phyloP scores from a whole-genome alignment of 2,113 vertebrate species.

The Lagopus leucura region DNA sequence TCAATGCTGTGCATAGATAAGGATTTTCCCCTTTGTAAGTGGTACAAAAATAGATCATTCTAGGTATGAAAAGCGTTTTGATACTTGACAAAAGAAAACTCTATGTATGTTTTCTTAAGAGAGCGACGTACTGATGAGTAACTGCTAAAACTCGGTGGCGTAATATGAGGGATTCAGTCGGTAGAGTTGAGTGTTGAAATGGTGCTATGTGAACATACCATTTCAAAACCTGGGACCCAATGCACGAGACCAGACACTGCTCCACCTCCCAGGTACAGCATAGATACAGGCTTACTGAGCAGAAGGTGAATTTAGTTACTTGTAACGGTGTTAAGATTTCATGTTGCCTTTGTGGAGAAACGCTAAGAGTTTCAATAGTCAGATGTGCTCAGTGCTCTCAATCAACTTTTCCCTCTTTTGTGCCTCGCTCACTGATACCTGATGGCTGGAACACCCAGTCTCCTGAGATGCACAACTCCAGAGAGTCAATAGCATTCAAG shows the following conservation, averaged over 20 bases:
- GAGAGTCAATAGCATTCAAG: neutral
- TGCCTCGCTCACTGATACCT: slow-evolving; percentile 4
- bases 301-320: neutral
- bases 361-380: neutral
- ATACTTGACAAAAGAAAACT: slow-evolving; percentile 5
- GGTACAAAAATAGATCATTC: neutral
- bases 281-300: neutral
- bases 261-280: neutral
- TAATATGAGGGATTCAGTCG: neutral
- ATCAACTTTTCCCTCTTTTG: slow-evolving; percentile 6
- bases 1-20: neutral
- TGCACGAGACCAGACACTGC: neutral
- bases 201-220: neutral
- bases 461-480: neutral
- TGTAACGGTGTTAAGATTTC: neutral
- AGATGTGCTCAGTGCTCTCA: neutral
- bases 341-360: neutral
- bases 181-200: neutral
- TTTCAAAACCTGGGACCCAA: neutral
- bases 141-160: neutral
- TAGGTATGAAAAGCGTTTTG: neutral
- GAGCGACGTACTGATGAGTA: neutral
- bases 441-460: neutral
- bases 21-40: neutral
- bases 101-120: neutral